Percentiles rank a stretch among this genome's conserved stretches.
These are phyloP conservation scores for Ivindomyrus marchei DNA, from an alignment of 2,113 vertebrate genomes.

Conservation along the genomic window DNA sequence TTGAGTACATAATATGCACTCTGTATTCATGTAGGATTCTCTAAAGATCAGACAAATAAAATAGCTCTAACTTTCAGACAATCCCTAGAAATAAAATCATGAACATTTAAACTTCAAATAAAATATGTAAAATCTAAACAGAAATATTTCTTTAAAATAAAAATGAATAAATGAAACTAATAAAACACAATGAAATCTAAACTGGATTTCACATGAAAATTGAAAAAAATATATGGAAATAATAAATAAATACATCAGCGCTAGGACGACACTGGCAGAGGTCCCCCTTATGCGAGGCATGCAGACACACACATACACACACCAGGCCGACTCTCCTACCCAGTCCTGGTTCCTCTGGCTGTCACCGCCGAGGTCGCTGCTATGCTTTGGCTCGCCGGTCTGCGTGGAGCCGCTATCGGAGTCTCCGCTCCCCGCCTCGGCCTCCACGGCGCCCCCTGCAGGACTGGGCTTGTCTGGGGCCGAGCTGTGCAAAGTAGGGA, in stretches of 20 bases:
- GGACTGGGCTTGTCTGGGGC: constrained; percentile 46
- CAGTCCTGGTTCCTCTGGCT: constrained; percentile 55
- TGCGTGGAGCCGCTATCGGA: constrained; percentile 58
- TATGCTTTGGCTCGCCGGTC: constrained; percentile 53
- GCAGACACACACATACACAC: not conserved
- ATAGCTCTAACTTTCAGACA: too few relatives aligned
- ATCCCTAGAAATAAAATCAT: too few relatives aligned
- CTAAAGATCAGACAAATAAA: too few relatives aligned
- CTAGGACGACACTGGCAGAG: too few relatives aligned
- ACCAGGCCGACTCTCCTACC: constrained; percentile 38
- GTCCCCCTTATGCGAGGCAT: too few relatives aligned
- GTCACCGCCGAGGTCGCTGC: constrained; percentile 47
- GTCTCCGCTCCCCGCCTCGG: constrained; percentile 46
- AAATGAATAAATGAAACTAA: too few relatives aligned
- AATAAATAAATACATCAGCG: not conserved
- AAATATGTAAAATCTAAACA: not conserved
- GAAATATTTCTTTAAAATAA: too few relatives aligned
- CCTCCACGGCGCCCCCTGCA: constrained; percentile 30
- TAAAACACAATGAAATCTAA: too few relatives aligned
- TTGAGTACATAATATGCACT: not conserved
- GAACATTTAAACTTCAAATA: too few relatives aligned
- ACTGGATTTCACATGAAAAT: too few relatives aligned
- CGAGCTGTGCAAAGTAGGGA: constrained; percentile 63
- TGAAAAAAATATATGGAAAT: not conserved
- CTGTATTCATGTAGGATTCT: too few relatives aligned